These are phyloP conservation scores for Dipodomys spectabilis DNA, from an alignment of 2,113 vertebrate genomes.

Conservation along the genomic window DNA sequence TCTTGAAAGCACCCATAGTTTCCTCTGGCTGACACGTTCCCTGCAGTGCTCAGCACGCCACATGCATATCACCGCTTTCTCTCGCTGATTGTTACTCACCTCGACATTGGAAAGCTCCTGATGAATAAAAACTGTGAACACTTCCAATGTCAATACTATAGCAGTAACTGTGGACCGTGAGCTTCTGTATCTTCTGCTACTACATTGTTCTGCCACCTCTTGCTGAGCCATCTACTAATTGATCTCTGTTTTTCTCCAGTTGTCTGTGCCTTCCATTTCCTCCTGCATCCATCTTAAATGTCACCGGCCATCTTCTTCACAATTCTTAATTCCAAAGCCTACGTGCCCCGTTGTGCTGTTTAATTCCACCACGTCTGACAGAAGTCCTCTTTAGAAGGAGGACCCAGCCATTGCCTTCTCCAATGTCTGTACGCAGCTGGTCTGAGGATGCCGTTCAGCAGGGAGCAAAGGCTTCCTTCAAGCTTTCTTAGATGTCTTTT, in stretches of 20 bases:
- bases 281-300: background rate
- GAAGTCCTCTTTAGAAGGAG: background rate
- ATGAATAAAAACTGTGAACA: background rate
- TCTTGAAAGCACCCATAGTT: background rate
- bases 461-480: no score
- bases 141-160: background rate
- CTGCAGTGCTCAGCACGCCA: no score
- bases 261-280: background rate
- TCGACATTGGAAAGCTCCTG: no score
- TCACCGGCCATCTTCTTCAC: background rate
- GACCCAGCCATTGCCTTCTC: background rate
- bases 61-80: accelerated
- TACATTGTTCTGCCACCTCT: no score
- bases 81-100: no score
- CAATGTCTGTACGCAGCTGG: background rate
- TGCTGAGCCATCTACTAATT: no score
- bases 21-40: accelerated
- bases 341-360: background rate
- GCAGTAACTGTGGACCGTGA: background rate
- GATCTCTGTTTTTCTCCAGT: background rate
- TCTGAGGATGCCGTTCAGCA: background rate
- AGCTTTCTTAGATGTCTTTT: background rate
- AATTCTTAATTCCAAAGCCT: background rate
- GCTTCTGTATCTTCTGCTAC: background rate
- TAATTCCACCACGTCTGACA: background rate